Conservation (phyloP, 2,113 vertebrate genomes). For the Baryphthengus martii region DNA sequence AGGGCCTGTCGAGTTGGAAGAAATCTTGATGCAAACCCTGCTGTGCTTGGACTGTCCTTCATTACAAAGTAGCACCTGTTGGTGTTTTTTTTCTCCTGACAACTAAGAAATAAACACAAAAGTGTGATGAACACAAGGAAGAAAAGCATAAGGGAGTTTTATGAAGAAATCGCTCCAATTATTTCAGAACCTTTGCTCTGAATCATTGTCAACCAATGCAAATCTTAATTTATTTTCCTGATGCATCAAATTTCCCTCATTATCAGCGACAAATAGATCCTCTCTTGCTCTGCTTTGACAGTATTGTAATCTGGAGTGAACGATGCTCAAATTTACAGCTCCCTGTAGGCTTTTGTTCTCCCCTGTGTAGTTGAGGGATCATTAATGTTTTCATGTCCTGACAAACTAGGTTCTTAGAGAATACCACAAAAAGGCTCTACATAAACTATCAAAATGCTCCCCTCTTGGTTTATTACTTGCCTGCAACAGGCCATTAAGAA, state of each 20-base stretch:
- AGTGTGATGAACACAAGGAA: not conserved
- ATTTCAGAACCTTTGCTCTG: not conserved
- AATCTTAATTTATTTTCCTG: not conserved
- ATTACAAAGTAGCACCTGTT: not conserved
- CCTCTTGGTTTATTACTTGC: not conserved
- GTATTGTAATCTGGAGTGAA: not conserved
- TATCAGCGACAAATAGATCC: not conserved
- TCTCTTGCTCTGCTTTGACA: not conserved
- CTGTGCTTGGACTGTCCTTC: not conserved
- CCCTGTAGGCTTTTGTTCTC: not conserved
- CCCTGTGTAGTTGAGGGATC: not conserved
- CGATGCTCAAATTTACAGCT: not conserved
- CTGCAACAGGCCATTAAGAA: not conserved
- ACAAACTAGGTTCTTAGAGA: not conserved
- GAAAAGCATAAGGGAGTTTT: not conserved
- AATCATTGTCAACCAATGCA: conserved; percentile 2
- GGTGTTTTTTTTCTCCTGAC: not conserved
- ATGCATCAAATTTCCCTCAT: not conserved
- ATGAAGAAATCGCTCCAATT: not conserved
- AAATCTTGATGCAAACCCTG: not conserved
- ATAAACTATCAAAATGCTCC: not conserved
- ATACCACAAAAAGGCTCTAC: not conserved
- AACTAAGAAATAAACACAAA: not conserved
- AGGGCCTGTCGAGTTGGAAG: not conserved
- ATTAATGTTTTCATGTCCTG: not conserved